A percentile compares a stretch with the other conserved stretches of the same genome.
These are phyloP conservation scores for Crossocerus cetratus DNA, from an alignment of 2,888 invertebrate genomes.

Conservation along the genomic window DNA sequence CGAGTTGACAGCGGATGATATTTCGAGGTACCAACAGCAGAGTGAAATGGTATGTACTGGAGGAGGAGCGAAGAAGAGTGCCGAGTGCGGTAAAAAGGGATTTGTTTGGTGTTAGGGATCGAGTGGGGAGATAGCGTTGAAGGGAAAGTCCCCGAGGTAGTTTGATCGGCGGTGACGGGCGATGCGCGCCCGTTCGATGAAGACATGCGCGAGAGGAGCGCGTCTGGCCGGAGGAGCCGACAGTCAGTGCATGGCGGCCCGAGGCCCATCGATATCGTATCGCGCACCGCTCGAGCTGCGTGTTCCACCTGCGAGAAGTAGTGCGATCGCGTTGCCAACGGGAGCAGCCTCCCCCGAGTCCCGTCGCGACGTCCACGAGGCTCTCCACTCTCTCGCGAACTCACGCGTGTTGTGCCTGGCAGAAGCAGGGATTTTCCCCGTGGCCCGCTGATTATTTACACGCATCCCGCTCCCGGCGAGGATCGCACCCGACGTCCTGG, in stretches of 20 bases:
- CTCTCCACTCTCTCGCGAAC: too few species aligned
- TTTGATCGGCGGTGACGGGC: slow-evolving; percentile 39
- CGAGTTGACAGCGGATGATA: too few species aligned
- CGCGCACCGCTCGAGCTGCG: slow-evolving; percentile 49
- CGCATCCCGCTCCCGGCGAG: neutral
- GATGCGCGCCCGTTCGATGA: slow-evolving; percentile 56
- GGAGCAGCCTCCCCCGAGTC: neutral
- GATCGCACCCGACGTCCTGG: too few species aligned
- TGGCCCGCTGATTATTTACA: too few species aligned
- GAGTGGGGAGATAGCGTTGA: neutral
- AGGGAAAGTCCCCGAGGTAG: slow-evolving; percentile 24
- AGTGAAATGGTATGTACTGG: too few species aligned
- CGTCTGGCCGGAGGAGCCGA: slow-evolving; percentile 52
- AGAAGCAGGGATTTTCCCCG: too few species aligned
- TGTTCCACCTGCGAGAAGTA: slow-evolving; percentile 36
- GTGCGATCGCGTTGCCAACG: slow-evolving; percentile 22
- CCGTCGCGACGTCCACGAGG: too few species aligned
- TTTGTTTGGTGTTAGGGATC: too few species aligned
- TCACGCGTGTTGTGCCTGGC: too few species aligned
- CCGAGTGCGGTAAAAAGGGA: too few species aligned
- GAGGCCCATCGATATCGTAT: slow-evolving; percentile 66
- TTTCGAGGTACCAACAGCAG: too few species aligned
- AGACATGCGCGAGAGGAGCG: slow-evolving; percentile 66
- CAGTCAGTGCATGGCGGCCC: slow-evolving; percentile 72
- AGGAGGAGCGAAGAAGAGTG: too few species aligned